A percentile compares a stretch with the other conserved stretches of the same genome.
Evolutionary conservation across 2,113 vertebrate genomes (phyloP).

Genomic region (Larimichthys crocea): DNA sequence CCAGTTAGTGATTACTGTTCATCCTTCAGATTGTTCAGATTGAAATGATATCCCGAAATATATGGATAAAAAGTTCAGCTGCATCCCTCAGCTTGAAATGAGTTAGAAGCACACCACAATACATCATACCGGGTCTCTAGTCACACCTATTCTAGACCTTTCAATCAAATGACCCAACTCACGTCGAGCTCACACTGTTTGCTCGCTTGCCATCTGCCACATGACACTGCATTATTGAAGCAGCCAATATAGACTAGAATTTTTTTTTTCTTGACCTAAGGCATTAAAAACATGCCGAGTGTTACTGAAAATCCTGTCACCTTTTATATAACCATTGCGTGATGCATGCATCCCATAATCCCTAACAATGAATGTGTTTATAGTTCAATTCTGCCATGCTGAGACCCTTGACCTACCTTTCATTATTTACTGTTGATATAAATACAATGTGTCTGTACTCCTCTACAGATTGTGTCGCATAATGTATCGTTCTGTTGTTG

Average conservation of each 20-base stretch:
- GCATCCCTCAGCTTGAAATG: too few species aligned
- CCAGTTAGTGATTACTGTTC: too few species aligned
- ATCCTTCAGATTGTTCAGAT: too few species aligned
- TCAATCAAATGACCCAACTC: slow-evolving; percentile 7
- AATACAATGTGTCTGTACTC: background rate
- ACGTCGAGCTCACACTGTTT: background rate
- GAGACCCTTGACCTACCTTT: background rate
- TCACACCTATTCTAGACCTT: background rate
- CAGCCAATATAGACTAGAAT: background rate
- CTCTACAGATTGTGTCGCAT: background rate
- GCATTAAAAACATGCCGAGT: background rate
- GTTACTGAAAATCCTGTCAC: background rate
- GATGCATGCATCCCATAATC: background rate
- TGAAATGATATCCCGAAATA: too few species aligned
- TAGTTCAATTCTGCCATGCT: background rate
- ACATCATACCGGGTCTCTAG: background rate
- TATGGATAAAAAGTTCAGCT: too few species aligned
- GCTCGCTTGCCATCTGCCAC: background rate
- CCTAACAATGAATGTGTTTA: background rate
- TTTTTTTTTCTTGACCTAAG: background rate
- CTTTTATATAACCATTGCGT: background rate
- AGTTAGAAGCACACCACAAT: too few species aligned
- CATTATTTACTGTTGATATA: background rate
- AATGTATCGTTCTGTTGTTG: background rate
- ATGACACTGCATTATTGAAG: background rate